Base-by-base conservation (phyloP, 2,113 vertebrate species). In the Phalacrocorax carbo region DNA sequence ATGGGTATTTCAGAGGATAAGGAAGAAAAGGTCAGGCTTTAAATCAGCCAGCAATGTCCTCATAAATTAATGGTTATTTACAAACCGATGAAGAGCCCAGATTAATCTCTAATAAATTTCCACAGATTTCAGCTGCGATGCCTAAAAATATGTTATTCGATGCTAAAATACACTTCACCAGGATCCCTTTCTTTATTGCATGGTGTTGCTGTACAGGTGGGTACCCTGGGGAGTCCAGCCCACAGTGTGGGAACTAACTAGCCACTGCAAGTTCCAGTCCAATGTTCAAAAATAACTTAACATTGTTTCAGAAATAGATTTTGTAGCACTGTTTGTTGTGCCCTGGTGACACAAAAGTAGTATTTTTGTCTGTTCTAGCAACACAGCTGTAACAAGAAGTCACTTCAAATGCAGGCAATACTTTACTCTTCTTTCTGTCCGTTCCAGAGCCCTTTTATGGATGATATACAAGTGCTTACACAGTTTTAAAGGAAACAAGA, bases 11-110 rank as follows among this genome's bases (percentile, higher is more conserved):
- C 76, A 58, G 66, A 72, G 54, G 55, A 75, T 55, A 61, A 70
- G 68, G 54, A 81, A 87, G 46, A 93, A 85, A 92, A 94, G 30
- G 38, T 85, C 78, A 82, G 46, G 6, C 38, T 77, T 86, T 91
- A 93, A 95, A 93, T 95, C 40, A 86, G 3, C 36, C 15, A 52
- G 5, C 15, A 70, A 32, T 38, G 12, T 72, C 46, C 58, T 91
- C 40, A 64, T 65, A 85, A 88, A 10, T 90, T 73, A 84, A 38
- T 70, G 49, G 20, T 51, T 96, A 86, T 93, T 96, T 94, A 61
- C 60, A 78, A 78, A 89, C 16, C 66, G 57, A 78, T 86, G 49
- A 90, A 81, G 22, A 80, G 9, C 15, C 30, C n/a, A 49, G 34
- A 40, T 80, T 73, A 58, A 46, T 66, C 17, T 40, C 40, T 72